phyloP scores from a whole-genome alignment of 2,113 vertebrate genomes.

The Scatophagus argus region DNA sequence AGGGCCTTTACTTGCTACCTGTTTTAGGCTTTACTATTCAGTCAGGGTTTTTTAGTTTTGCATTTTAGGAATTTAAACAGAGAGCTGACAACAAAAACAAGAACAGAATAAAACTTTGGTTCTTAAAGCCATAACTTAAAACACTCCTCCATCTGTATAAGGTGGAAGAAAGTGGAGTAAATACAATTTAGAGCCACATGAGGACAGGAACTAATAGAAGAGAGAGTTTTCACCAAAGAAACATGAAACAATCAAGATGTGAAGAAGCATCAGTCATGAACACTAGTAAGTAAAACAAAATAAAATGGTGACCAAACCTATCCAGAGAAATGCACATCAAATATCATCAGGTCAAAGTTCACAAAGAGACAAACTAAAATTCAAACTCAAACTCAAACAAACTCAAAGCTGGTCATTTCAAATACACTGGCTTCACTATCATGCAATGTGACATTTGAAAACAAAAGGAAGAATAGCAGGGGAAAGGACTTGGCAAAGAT shows the following conservation, averaged over 20 bases:
- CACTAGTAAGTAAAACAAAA: too few relatives aligned
- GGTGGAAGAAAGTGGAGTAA: neutral
- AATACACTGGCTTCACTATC: neutral
- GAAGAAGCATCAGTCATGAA: neutral
- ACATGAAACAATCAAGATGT: too few relatives aligned
- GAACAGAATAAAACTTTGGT: neutral
- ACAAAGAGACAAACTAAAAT: neutral
- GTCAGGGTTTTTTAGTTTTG: neutral
- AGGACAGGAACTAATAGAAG: too few relatives aligned
- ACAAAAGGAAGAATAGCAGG: neutral
- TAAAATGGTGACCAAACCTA: too few relatives aligned
- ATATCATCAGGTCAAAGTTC: neutral
- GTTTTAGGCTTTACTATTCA: neutral
- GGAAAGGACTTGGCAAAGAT: neutral
- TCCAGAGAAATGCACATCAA: too few relatives aligned
- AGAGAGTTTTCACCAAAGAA: neutral
- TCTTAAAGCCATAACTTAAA: neutral
- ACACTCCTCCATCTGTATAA: too few relatives aligned
- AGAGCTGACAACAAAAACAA: neutral
- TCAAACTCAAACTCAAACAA: too few relatives aligned
- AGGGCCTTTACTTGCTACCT: conserved; percentile 22
- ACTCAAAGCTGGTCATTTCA: too few relatives aligned
- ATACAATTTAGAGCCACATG: neutral
- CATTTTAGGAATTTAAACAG: neutral
- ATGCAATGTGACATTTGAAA: too few relatives aligned